A percentile compares a stretch with the other conserved stretches of the same genome.
These are phyloP conservation scores for Microcebus murinus DNA, from an alignment of 2,113 vertebrate species.

Conservation along the genomic window DNA sequence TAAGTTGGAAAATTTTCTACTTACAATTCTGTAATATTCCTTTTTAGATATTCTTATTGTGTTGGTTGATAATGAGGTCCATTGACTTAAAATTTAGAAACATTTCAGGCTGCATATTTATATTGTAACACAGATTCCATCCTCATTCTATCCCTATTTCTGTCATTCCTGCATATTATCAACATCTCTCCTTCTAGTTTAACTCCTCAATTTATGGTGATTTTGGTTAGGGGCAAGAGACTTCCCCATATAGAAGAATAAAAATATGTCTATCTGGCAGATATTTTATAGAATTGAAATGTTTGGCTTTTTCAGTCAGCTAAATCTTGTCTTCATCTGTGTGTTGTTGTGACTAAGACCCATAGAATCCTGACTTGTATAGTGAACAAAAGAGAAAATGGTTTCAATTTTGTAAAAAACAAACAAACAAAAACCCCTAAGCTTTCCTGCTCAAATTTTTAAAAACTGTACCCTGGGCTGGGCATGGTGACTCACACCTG, in stretches of 20 bases:
- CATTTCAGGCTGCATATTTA: background rate
- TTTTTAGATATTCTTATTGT: background rate
- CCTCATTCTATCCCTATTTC: background rate
- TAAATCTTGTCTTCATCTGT: background rate
- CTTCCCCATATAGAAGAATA: background rate
- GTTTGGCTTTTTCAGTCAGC: background rate
- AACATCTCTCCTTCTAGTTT: background rate
- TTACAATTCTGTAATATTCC: background rate
- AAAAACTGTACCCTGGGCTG: background rate
- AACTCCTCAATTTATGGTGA: background rate
- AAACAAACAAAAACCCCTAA: too few species aligned
- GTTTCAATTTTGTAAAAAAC: background rate
- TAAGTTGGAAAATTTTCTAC: background rate
- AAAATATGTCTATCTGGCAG: background rate
- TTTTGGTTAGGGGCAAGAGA: background rate
- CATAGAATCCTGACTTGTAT: background rate
- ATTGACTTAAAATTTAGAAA: background rate
- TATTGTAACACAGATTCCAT: background rate
- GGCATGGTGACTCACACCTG: too few species aligned
- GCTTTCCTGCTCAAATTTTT: background rate
- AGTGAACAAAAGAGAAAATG: background rate
- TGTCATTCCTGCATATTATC: background rate
- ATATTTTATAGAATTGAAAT: background rate
- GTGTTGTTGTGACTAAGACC: background rate
- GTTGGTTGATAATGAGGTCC: background rate